Percentiles rank a stretch among this genome's conserved stretches.
Evolutionary conservation across 2,888 invertebrate species (phyloP).

Genomic region (Chrysolina oricalcia): DNA sequence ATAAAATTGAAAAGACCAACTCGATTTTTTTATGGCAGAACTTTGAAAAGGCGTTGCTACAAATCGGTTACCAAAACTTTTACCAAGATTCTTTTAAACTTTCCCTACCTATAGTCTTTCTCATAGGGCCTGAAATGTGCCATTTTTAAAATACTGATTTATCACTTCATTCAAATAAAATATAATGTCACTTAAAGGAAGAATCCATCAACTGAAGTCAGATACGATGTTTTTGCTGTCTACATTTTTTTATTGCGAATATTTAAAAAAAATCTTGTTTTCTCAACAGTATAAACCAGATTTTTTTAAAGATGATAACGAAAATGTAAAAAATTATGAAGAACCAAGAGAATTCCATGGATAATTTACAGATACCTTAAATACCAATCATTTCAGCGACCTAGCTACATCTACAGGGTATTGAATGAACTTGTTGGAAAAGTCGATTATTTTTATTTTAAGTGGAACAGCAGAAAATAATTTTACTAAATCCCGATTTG

Average conservation of each 20-base stretch:
- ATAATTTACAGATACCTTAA: too few species aligned
- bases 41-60: background rate
- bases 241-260: background rate
- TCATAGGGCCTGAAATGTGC: constrained; percentile 65
- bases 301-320: background rate
- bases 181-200: constrained; percentile 39
- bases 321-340: too few species aligned
- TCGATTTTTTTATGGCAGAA: background rate
- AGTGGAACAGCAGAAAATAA: too few species aligned
- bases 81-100: background rate
- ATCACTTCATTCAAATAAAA: constrained; percentile 57
- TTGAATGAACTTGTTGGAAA: too few species aligned
- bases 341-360: too few species aligned
- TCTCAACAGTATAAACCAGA: background rate
- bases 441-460: too few species aligned
- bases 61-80: background rate
- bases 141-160: constrained; percentile 57
- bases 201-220: constrained; percentile 16
- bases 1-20: constrained; percentile 32
- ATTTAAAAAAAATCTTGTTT: background rate
- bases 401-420: too few species aligned
- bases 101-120: constrained; percentile 61
- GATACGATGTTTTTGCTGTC: background rate
- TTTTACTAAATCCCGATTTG: too few species aligned
- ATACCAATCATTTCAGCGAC: too few species aligned